These are phyloP conservation scores for Neodontobutis hainanensis DNA, from an alignment of 2,113 vertebrate species.

Conservation along the genomic window DNA sequence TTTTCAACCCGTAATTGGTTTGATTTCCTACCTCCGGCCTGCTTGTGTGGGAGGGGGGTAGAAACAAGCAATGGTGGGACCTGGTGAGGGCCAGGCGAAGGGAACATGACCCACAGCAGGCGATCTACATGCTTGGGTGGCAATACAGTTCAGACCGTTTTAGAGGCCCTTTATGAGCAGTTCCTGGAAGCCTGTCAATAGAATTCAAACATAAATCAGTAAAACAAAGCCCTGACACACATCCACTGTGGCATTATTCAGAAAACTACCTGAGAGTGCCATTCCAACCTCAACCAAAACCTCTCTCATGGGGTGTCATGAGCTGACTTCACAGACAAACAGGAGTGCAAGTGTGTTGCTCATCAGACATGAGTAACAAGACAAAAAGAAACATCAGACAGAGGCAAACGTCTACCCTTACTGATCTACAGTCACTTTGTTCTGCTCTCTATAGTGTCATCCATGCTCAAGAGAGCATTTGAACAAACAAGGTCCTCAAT, in stretches of 20 bases:
- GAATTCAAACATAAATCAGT: slow-evolving; percentile 51
- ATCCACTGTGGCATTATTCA: slow-evolving; percentile 16
- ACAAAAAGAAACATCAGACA: slow-evolving; percentile 71
- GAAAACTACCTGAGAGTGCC: slow-evolving; percentile 25
- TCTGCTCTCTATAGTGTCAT: slow-evolving; percentile 66
- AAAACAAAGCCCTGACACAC: slow-evolving; percentile 25
- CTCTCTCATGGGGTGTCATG: neutral
- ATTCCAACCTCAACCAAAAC: slow-evolving; percentile 71
- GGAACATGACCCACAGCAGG: slow-evolving; percentile 59
- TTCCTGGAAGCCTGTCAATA: slow-evolving; percentile 59
- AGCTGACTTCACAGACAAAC: slow-evolving; percentile 37
- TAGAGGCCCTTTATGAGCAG: slow-evolving; percentile 69
- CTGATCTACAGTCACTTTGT: slow-evolving; percentile 71
- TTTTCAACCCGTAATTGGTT: slow-evolving; percentile 80
- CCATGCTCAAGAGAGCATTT: slow-evolving; percentile 46
- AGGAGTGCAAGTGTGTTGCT: slow-evolving; percentile 59
- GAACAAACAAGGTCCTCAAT: no score
- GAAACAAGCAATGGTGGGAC: slow-evolving; percentile 27
- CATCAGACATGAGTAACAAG: slow-evolving; percentile 70
- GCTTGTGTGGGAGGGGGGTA: slow-evolving; percentile 2
- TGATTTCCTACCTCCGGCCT: slow-evolving; percentile 80
- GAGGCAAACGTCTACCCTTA: slow-evolving; percentile 43
- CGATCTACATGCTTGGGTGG: slow-evolving; percentile 66
- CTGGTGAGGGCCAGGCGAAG: slow-evolving; percentile 40
- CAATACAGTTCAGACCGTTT: slow-evolving; percentile 56